A percentile compares a stretch with the other conserved stretches of the same genome.
Evolutionary conservation across 2,113 vertebrate species (phyloP).

Genomic region (Gymnobelideus leadbeateri): DNA sequence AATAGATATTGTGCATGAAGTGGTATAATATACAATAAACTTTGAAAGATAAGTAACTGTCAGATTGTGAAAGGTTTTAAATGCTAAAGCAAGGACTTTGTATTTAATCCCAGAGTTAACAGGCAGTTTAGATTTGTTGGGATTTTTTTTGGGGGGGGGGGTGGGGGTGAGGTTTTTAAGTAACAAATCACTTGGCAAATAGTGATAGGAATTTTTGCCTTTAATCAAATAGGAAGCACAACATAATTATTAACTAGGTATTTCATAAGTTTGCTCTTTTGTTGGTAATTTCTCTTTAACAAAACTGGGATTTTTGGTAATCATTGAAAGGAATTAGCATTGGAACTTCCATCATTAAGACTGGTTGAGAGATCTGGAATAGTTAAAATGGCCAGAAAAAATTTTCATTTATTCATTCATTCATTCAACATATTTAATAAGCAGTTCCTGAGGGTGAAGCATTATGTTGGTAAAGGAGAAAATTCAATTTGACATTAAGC

Average conservation of each 20-base stretch:
- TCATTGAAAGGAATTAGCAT: background rate
- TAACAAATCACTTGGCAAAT: background rate
- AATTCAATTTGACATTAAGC: background rate
- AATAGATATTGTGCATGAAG: background rate
- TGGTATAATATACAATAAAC: background rate
- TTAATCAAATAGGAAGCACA: background rate
- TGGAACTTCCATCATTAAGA: background rate
- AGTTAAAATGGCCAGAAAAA: background rate
- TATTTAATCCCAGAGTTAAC: background rate
- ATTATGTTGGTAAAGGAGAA: background rate
- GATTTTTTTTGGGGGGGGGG: too few species aligned
- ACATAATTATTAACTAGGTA: background rate
- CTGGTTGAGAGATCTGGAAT: background rate
- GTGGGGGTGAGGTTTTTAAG: background rate
- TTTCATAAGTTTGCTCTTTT: background rate
- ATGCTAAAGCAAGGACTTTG: background rate
- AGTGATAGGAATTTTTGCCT: background rate
- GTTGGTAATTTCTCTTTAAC: background rate
- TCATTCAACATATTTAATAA: background rate
- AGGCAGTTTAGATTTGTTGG: background rate
- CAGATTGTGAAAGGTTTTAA: background rate
- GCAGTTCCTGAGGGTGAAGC: background rate
- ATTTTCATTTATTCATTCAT: background rate
- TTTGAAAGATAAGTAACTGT: background rate
- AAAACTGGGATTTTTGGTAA: background rate